Base-by-base conservation (phyloP, 2,797 vertebrate genomes). In the Philypnodon macrostomus region DNA sequence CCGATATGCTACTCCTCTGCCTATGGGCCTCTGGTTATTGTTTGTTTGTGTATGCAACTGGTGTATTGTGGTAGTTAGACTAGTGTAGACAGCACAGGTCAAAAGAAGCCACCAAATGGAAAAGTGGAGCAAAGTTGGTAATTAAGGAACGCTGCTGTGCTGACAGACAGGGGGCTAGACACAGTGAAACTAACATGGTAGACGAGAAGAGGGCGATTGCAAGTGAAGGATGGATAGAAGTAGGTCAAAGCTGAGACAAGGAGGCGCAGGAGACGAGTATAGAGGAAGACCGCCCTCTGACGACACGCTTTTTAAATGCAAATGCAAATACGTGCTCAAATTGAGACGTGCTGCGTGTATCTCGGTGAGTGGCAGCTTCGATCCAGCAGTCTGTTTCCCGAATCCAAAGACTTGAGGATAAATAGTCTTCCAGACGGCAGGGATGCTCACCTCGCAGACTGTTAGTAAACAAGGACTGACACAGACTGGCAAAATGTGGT, bases 211-310 rank as follows among this genome's bases (percentile, higher is more conserved):
- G 46, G 70, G 55, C 51, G 35, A 69, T 53, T 39, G 34, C 62
- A 62, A 77, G 70, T 69, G 62, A 47, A 75, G 51, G 70, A 88
- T 68, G 77, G 81, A 87, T 75, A 51, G 71, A 90, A 90, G 73
- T 89, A 85, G 88, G 89, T 89, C 87, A 88, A 54, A 72, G 66
- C 47, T 78, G 63, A 67, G 74, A 75, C 47, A 46, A 50, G 39
- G 58, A 41, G 41, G 56, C 74, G 61, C 62, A 53, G 59, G 56
- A 61, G 63, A 8, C n/a, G 24, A 52, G n/a, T n/a, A n/a, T n/a
- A 48, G 48, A 63, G 60, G 56, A 31, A 42, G 50, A 52, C 33
- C 33, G 51, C 33, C 34, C 10, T 63, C 53, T 7, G 15, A 44
- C 21, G 44, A 30, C 18, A 4, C 50, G 23, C 51, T 24, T 63